Conservation (phyloP, 35 echinoderm and acorn worm species). For the Stichopus chloronotus region DNA sequence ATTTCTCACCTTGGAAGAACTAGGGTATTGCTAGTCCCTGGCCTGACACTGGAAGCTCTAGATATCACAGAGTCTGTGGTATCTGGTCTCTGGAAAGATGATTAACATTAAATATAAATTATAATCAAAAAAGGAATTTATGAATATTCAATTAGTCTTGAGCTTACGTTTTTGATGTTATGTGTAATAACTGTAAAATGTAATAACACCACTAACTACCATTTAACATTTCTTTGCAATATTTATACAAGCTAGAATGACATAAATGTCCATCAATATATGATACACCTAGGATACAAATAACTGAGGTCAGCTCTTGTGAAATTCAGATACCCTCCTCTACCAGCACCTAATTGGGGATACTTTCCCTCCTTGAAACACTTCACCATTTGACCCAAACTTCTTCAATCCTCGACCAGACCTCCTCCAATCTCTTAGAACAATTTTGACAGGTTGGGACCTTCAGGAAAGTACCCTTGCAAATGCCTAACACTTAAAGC, state of each 20-base stretch:
- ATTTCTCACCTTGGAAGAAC: conserved; percentile 84
- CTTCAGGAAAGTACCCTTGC: too few relatives aligned
- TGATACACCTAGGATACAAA: too few relatives aligned
- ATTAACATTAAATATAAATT: conserved; percentile 13
- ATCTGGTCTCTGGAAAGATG: conserved; percentile 82
- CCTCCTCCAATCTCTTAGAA: too few relatives aligned
- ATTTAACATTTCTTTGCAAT: background rate
- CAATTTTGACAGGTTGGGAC: too few relatives aligned
- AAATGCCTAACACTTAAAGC: too few relatives aligned
- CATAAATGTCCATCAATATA: too few relatives aligned
- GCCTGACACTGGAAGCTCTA: conserved; percentile 79
- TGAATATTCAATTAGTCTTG: background rate
- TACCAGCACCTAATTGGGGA: background rate
- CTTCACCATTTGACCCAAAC: background rate
- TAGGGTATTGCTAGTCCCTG: conserved; percentile 75
- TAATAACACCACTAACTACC: background rate
- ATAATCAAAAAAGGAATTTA: background rate
- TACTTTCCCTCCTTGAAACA: background rate
- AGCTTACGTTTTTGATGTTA: background rate
- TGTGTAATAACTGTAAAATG: background rate
- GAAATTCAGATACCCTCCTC: background rate
- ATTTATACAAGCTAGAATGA: background rate
- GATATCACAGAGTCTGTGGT: conserved; percentile 96
- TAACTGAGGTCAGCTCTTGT: too few relatives aligned
- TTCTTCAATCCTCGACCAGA: background rate